These are phyloP conservation scores for Prietella phreatophila DNA, from an alignment of 2,113 vertebrate genomes.

Conservation along the genomic window DNA sequence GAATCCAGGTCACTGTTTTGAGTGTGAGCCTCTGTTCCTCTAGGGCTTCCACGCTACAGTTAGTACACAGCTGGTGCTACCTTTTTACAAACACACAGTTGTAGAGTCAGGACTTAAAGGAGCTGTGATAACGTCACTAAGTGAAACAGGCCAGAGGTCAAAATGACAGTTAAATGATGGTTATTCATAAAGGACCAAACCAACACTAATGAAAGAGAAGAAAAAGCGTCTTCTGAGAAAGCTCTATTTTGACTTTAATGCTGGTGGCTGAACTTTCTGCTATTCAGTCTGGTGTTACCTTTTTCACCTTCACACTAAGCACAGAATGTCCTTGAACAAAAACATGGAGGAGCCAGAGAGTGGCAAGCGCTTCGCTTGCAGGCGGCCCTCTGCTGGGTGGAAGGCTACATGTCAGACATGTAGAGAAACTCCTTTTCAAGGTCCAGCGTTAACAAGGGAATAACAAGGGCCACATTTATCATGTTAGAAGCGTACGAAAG, in stretches of 20 bases:
- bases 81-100: constrained; percentile 11
- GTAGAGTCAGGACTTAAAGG: neutral
- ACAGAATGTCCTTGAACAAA: constrained; percentile 49
- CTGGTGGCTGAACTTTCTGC: neutral
- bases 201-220: too few relatives aligned
- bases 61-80: constrained; percentile 32
- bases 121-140: neutral
- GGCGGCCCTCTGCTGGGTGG: constrained; percentile 50
- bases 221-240: neutral
- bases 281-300: neutral
- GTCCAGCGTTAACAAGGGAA: neutral
- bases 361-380: neutral
- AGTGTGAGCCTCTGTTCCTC: neutral
- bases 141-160: constrained; percentile 13
- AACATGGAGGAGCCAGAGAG: constrained; percentile 29
- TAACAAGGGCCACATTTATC: neutral
- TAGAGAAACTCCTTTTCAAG: constrained; percentile 2
- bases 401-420: constrained; percentile 19
- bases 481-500: neutral
- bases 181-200: neutral
- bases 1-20: constrained; percentile 25
- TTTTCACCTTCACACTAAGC: constrained; percentile 46
- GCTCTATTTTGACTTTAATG: neutral
- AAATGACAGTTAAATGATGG: neutral
- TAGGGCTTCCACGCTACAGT: neutral